Conservation (phyloP, 2,113 vertebrate genomes). For the Otolemur garnettii region DNA sequence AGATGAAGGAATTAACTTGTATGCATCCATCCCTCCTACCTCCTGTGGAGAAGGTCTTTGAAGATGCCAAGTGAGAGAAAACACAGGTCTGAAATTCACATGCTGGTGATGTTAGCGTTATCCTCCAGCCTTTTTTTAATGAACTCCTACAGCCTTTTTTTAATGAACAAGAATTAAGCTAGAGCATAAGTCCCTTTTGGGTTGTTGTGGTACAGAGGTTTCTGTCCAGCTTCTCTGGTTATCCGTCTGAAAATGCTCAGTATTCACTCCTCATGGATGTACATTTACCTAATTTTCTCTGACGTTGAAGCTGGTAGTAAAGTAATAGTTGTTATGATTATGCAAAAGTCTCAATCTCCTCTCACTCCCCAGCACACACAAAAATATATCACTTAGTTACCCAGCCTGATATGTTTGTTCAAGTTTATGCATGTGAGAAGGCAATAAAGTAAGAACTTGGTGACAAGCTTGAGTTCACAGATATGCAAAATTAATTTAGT, state of each 20-base stretch:
- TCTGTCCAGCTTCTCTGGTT: background rate
- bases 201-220: background rate
- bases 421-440: background rate
- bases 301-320: background rate
- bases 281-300: background rate
- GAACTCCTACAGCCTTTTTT: background rate
- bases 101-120: background rate
- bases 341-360: background rate
- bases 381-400: slow-evolving; percentile 19
- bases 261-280: background rate
- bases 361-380: background rate
- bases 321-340: background rate
- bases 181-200: background rate
- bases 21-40: background rate
- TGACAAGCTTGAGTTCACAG: background rate
- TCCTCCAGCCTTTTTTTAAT: background rate
- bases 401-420: background rate
- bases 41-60: background rate
- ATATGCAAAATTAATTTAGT: background rate
- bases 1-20: background rate
- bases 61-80: background rate
- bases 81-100: background rate
- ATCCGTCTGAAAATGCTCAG: background rate
- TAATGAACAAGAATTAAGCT: background rate
- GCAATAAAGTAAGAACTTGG: background rate